Conservation (phyloP, 2,888 invertebrate species). For the Microchrysa polita region DNA sequence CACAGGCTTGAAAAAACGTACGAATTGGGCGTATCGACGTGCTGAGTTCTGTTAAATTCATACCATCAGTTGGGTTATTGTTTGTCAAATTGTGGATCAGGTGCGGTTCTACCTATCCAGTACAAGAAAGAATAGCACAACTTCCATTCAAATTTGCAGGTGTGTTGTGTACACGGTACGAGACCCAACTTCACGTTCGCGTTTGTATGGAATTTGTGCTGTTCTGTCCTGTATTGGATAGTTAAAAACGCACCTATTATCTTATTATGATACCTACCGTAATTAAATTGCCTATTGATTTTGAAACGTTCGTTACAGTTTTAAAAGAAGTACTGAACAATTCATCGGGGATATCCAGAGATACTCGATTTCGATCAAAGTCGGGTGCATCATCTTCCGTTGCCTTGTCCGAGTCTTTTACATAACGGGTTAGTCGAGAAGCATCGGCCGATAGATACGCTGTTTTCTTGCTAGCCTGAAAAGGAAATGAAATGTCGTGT, state of each 20-base stretch:
- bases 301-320: conserved; percentile 69
- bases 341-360: conserved; percentile 69
- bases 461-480: conserved; percentile 48
- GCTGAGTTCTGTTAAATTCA: conserved; percentile 76
- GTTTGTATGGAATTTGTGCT: too few species aligned
- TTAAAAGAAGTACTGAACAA: conserved; percentile 70
- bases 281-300: conserved; percentile 69
- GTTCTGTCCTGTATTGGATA: too few species aligned
- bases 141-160: too few species aligned
- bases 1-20: conserved; percentile 79
- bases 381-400: conserved; percentile 63
- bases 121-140: too few species aligned
- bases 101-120: too few species aligned
- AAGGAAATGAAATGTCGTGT: conserved; percentile 13
- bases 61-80: too few species aligned
- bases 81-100: too few species aligned
- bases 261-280: conserved; percentile 68
- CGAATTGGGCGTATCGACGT: conserved; percentile 75
- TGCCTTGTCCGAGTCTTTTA: not conserved
- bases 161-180: too few species aligned
- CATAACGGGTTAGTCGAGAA: conserved; percentile 31
- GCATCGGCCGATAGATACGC: conserved; percentile 47
- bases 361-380: conserved; percentile 67
- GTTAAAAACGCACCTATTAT: too few species aligned
- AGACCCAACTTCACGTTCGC: too few species aligned